Evolutionary conservation across 1,140 invertebrate genomes (phyloP), one percentile per base, ranked within the genome.

Genomic region (Apis laboriosa): DNA sequence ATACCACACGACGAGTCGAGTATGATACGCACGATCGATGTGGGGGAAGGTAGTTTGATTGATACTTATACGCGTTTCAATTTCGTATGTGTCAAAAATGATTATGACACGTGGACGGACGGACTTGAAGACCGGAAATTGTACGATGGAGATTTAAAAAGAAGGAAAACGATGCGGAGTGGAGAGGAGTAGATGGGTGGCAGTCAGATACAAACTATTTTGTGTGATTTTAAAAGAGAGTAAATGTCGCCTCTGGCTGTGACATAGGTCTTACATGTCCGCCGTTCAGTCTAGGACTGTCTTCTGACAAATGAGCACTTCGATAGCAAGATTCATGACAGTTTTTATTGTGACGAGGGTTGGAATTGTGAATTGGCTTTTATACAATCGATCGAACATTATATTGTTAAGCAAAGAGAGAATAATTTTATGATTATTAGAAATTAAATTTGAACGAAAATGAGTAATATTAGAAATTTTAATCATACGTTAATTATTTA

Each of bases 211-310:
- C 85, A 77, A 85, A 79, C 73, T 91, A 90, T 91, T 90, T 89
- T 76, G 88, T 87, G 76, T 88, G 85, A 90, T 90, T 91, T 90
- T 84, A 90, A 90, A 86, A 88, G 84, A 84, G 85, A 89, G 88
- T 89, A 81, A 88, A 87, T 78, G 83, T 90, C 88, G 88, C 85
- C 86, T 82, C 83, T 82, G 86, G 88, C 89, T 79, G 72, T 90
- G 86, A 90, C 90, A 90, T 88, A 85, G 88, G 86, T 91, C 90
- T 92, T 91, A 91, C 90, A 92, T 92, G 90, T 92, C 90, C 86
- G 91, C 87, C 89, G 87, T 86, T 90, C 86, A 89, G 87, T 90
- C 87, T 75, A 84, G 86, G 86, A 92, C 90, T 91, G 91, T 84
- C 85, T 74, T 76, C 70, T 81, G 74, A 91, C 88, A 90, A 90